Evolutionary conservation across 1,140 invertebrate genomes (phyloP).

Genomic region (Octopus sinensis): DNA sequence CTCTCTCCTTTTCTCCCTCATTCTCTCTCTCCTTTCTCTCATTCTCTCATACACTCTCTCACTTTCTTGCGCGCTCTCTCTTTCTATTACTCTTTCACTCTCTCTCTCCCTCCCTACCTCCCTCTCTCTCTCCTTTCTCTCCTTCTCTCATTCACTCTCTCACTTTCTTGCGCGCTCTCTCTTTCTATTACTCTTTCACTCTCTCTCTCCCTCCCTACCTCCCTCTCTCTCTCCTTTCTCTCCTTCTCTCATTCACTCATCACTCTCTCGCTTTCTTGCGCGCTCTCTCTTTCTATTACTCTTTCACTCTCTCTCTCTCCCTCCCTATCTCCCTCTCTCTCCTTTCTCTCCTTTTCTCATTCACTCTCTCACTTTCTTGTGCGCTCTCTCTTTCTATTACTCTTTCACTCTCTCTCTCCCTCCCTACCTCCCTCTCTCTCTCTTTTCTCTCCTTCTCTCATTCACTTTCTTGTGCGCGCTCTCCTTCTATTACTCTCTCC

Average conservation of each 20-base stretch:
- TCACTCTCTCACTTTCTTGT: rapidly evolving
- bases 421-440: neutral
- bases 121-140: neutral
- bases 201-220: neutral
- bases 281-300: neutral
- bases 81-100: neutral
- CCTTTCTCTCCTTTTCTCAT: neutral
- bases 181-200: no score
- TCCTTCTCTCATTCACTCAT: neutral
- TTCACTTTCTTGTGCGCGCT: no score
- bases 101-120: neutral
- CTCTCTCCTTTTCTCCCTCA: neutral
- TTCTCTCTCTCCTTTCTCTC: neutral
- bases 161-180: no score
- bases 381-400: neutral
- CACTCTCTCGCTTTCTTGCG: rapidly evolving
- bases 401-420: neutral
- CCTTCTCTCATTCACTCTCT: no score
- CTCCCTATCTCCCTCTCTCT: neutral
- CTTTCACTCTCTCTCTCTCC: neutral
- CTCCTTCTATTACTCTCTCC: no score
- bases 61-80: neutral
- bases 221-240: neutral
- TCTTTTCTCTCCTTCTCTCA: no score
- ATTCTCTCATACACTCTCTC: rapidly evolving